Evolutionary conservation across 1,140 invertebrate genomes (phyloP).

Genomic region (Lepidurus apus): DNA sequence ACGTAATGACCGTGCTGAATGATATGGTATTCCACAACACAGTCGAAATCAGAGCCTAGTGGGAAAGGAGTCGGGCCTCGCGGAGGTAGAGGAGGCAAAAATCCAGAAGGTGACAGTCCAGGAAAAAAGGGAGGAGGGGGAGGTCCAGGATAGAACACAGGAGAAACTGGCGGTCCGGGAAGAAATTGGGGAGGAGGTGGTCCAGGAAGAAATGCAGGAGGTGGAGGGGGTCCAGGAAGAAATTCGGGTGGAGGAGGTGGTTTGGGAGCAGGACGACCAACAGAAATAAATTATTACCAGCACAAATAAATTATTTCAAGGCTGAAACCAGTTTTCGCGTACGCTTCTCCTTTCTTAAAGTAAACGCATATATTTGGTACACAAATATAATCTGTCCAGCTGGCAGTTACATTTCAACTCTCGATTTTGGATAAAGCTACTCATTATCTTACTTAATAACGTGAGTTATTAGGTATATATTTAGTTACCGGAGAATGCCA

Average conservation of each 20-base stretch:
- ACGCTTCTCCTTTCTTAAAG: too few relatives aligned
- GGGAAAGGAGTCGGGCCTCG: neutral
- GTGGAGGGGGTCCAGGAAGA: neutral
- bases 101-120: neutral
- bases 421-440: too few relatives aligned
- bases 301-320: neutral
- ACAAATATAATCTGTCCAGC: too few relatives aligned
- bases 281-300: too few relatives aligned
- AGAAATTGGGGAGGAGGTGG: neutral
- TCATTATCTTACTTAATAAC: too few relatives aligned
- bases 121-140: neutral
- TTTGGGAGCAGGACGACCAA: too few relatives aligned
- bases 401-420: neutral
- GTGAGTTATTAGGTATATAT: too few relatives aligned
- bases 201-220: neutral
- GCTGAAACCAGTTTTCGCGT: too few relatives aligned
- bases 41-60: neutral
- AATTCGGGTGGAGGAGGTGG: neutral
- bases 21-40: too few relatives aligned
- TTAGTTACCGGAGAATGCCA: too few relatives aligned
- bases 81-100: neutral
- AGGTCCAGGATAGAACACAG: neutral
- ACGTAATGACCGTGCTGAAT: too few relatives aligned
- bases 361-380: too few relatives aligned
- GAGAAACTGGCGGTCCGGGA: neutral